Conservation (phyloP, 2,888 invertebrate genomes). For the Lycophotia porphyrea region DNA sequence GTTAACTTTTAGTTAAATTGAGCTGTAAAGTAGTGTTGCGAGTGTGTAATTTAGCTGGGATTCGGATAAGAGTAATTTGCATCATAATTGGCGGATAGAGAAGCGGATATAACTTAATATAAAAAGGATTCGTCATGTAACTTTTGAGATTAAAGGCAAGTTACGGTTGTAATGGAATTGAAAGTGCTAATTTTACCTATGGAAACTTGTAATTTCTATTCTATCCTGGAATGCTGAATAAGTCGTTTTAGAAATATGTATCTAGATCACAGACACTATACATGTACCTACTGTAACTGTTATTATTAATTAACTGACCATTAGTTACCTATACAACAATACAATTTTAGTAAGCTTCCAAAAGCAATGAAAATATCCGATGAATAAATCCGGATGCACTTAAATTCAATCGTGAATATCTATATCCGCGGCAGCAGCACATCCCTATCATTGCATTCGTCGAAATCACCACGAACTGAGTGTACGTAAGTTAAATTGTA, state of each 20-base stretch:
- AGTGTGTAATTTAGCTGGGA: constrained; percentile 9
- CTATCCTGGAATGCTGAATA: no score
- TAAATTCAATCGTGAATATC: background rate
- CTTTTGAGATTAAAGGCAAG: background rate
- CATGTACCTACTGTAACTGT: background rate
- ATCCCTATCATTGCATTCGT: constrained; percentile 44
- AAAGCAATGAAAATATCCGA: background rate
- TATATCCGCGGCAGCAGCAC: constrained; percentile 12
- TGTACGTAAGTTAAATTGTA: constrained; percentile 59
- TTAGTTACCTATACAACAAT: background rate
- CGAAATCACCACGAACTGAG: constrained; percentile 46
- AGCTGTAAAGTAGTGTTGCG: constrained; percentile 56
- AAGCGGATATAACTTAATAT: constrained; percentile 37
- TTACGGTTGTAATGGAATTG: constrained; percentile 9
- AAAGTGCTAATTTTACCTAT: background rate
- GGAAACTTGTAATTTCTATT: background rate
- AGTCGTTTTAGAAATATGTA: background rate
- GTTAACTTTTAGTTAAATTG: constrained; percentile 60
- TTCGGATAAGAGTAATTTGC: constrained; percentile 44
- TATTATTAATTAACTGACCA: background rate
- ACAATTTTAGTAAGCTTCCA: background rate
- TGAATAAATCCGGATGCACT: background rate
- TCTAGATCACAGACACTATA: background rate
- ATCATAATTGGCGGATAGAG: constrained; percentile 22
- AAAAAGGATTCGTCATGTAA: constrained; percentile 16